A percentile compares a stretch with the other conserved stretches of the same genome.
Evolutionary conservation across 2,888 invertebrate genomes (phyloP).

Genomic region (Axea sp.): DNA sequence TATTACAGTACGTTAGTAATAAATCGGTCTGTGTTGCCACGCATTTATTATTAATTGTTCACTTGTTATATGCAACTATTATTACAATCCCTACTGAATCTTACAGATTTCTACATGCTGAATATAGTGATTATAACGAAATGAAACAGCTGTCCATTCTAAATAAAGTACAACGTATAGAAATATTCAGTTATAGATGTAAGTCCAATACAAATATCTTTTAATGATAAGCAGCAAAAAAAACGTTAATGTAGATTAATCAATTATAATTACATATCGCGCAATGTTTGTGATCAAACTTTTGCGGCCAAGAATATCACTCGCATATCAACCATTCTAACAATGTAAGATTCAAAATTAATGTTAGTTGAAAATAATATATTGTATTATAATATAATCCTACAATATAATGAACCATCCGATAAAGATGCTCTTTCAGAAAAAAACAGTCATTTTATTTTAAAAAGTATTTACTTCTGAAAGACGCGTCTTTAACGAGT

Average conservation of each 20-base stretch:
- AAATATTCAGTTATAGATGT: conserved; percentile 41
- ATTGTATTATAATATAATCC: no score
- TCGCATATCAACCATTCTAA: conserved; percentile 73
- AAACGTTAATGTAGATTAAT: conserved; percentile 42
- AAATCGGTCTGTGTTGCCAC: no score
- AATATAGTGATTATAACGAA: conserved; percentile 10
- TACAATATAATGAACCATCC: no score
- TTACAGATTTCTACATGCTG: neutral
- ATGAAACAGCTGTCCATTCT: conserved; percentile 52
- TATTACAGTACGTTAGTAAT: no score
- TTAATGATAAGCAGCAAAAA: conserved; percentile 26
- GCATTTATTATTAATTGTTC: no score
- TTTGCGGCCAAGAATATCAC: conserved; percentile 76
- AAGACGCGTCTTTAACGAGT: conserved; percentile 1
- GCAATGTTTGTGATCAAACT: conserved; percentile 70
- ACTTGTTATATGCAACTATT: no score
- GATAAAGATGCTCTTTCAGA: no score
- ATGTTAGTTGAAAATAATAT: conserved; percentile 38
- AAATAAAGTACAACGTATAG: conserved; percentile 53
- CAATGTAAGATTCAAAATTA: conserved; percentile 38
- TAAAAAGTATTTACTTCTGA: neutral
- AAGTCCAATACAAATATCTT: conserved; percentile 34
- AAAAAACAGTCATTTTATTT: no score
- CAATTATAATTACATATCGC: conserved; percentile 64
- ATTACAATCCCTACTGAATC: no score